Evolutionary conservation across 1,140 invertebrate genomes (phyloP).

Genomic region (Diorhabda carinulata): DNA sequence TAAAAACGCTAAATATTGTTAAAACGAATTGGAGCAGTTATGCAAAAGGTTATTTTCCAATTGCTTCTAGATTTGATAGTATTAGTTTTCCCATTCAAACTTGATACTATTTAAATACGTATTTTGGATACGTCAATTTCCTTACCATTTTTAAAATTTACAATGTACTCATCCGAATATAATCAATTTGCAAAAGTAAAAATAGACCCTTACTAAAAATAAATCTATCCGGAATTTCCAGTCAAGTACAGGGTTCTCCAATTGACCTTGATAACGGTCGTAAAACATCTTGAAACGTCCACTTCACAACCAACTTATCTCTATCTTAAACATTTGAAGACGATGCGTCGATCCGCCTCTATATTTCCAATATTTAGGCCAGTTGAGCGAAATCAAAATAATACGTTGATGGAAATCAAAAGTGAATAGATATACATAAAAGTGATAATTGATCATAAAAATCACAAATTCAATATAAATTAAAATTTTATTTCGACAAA

Average conservation of each 20-base stretch:
- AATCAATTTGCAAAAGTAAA: not conserved
- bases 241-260: constrained; percentile 1
- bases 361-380: not conserved
- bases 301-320: not conserved
- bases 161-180: not conserved
- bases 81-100: no score
- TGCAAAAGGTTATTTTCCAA: no score
- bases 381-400: not conserved
- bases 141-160: not conserved
- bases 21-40: no score
- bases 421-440: no score
- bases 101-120: no score
- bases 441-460: no score
- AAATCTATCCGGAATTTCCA: not conserved
- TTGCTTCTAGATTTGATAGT: no score
- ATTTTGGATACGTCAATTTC: no score
- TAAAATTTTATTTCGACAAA: no score
- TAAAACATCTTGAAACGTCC: constrained; percentile 2
- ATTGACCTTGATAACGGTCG: not conserved
- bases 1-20: no score
- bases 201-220: not conserved
- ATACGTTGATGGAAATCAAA: no score
- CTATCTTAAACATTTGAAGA: not conserved
- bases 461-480: no score
- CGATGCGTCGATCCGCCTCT: not conserved